phyloP scores from a whole-genome alignment of 2,797 vertebrate species.

The Syncerus caffer region DNA sequence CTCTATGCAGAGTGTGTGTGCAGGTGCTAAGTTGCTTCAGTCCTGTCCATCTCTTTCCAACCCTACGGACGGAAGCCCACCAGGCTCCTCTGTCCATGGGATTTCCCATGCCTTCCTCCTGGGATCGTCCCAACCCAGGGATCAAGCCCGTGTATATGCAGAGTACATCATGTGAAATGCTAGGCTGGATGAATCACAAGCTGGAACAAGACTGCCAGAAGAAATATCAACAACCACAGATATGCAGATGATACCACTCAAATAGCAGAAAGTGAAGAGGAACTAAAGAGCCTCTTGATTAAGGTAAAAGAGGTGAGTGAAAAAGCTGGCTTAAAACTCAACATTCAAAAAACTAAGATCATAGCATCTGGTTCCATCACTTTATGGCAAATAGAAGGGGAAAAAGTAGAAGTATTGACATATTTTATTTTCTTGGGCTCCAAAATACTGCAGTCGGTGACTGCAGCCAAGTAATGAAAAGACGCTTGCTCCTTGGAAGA shows the following conservation, averaged over 20 bases:
- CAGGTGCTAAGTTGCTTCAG: not conserved
- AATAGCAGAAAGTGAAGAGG: not conserved
- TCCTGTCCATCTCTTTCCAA: not conserved
- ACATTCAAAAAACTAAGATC: not conserved
- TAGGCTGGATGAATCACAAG: not conserved
- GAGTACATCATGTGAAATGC: not conserved
- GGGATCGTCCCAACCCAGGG: not conserved
- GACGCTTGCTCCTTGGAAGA: not conserved
- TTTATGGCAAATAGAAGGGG: not conserved
- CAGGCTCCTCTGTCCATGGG: not conserved
- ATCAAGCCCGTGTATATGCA: rapidly evolving
- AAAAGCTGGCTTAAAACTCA: not conserved
- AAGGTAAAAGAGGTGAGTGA: not conserved
- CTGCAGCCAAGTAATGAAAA: not conserved
- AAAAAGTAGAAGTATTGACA: not conserved
- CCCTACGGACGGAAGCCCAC: not conserved
- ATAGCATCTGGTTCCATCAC: not conserved
- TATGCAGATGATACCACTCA: not conserved
- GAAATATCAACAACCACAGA: not conserved
- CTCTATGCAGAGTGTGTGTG: not conserved
- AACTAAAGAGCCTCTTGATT: not conserved
- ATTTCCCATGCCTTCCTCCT: not conserved
- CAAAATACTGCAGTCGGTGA: not conserved
- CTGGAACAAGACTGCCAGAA: not conserved
- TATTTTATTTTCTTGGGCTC: not conserved